Evolutionary conservation across 2,888 invertebrate species (phyloP).

Genomic region (Apamea crenata): DNA sequence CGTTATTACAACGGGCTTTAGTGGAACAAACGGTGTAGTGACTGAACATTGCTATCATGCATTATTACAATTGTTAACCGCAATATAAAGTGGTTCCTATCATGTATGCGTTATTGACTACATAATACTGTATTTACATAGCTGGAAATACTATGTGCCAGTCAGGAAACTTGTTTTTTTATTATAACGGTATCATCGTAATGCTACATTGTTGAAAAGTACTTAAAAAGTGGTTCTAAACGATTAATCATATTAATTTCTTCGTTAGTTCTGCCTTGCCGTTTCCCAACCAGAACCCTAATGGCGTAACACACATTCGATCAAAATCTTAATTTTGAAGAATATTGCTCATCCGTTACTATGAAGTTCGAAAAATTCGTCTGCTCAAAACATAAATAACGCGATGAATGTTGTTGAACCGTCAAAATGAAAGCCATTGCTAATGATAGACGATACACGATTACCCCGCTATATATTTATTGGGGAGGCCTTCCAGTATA

Average conservation of each 20-base stretch:
- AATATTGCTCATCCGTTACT: background rate
- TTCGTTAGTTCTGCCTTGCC: background rate
- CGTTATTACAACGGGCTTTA: constrained; percentile 36
- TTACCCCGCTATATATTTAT: background rate
- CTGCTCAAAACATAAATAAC: background rate
- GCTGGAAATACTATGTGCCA: constrained; percentile 10
- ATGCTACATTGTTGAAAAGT: constrained; percentile 14
- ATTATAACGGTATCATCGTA: constrained; percentile 7
- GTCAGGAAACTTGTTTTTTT: constrained; percentile 33
- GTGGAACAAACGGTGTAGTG: constrained; percentile 38
- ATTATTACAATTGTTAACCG: constrained; percentile 47
- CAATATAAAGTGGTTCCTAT: constrained; percentile 36
- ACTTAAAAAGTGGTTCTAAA: constrained; percentile 1
- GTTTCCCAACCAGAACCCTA: background rate
- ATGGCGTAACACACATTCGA: background rate
- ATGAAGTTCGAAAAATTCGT: background rate
- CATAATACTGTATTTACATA: constrained; percentile 47
- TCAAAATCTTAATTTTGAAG: background rate
- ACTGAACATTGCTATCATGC: constrained; percentile 41
- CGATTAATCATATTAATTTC: background rate
- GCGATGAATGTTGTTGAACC: background rate
- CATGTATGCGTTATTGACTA: constrained; percentile 24
- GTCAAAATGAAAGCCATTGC: background rate
- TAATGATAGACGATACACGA: background rate
- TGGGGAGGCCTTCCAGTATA: background rate